phyloP scores from a whole-genome alignment of 1,140 invertebrate genomes.

The Drosophila nikananu region DNA sequence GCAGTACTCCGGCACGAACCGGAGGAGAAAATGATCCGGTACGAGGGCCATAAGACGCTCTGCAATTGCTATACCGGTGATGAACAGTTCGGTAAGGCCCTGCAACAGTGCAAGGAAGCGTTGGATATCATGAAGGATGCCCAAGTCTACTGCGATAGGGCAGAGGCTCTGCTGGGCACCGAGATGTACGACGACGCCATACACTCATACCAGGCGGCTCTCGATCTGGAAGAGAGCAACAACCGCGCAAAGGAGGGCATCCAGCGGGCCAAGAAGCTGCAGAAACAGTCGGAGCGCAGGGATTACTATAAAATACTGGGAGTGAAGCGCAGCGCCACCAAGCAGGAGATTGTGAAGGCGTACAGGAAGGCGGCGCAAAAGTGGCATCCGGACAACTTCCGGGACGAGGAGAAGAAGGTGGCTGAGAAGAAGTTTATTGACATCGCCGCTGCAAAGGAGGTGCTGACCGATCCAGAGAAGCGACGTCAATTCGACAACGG shows the following conservation, averaged over 20 bases:
- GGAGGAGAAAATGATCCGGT: constrained; percentile 90
- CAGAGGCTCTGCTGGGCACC: constrained; percentile 94
- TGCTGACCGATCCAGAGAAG: constrained; percentile 94
- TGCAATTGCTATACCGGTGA: constrained; percentile 91
- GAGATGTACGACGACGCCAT: constrained; percentile 98
- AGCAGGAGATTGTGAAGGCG: constrained; percentile 97
- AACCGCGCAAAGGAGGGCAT: constrained; percentile 95
- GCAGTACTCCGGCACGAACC: constrained; percentile 90
- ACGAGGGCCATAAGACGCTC: constrained; percentile 90
- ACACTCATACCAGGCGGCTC: constrained; percentile 93
- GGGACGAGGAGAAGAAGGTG: constrained; percentile 95
- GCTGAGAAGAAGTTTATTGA: constrained; percentile 99
- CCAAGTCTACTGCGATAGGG: constrained; percentile 94
- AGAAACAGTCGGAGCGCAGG: constrained; percentile 96
- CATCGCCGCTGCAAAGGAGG: constrained; percentile 99
- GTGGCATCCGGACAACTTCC: constrained; percentile 99
- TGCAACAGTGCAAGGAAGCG: constrained; percentile 93
- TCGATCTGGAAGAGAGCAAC: constrained; percentile 93
- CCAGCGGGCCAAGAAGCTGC: constrained; percentile 95
- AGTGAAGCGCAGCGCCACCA: constrained; percentile 91
- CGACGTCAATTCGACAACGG: constrained; percentile 96
- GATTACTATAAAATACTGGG: constrained; percentile 99
- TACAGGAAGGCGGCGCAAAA: constrained; percentile 98
- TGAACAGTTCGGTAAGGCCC: constrained; percentile 88
- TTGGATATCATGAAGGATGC: constrained; percentile 92